A percentile compares a stretch with the other conserved stretches of the same genome.
Evolutionary conservation across 1,140 invertebrate species (phyloP).

Genomic region (Paramacrobiotus metropolitanus): DNA sequence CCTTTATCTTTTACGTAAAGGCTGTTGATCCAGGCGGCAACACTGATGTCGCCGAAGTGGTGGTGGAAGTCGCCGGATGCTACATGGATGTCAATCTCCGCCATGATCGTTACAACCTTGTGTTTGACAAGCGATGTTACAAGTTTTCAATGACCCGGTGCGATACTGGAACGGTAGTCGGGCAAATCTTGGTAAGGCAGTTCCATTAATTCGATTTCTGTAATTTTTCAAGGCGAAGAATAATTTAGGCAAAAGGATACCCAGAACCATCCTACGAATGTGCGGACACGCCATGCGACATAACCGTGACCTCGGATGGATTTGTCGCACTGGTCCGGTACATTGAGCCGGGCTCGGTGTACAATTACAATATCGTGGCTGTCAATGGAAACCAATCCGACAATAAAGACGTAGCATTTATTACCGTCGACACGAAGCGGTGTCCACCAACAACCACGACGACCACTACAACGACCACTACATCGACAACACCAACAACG

Average conservation of each 20-base stretch:
- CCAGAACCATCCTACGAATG: not conserved
- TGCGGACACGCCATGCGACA: not conserved
- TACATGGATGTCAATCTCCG: constrained; percentile 1
- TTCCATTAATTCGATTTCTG: not conserved
- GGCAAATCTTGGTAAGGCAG: not conserved
- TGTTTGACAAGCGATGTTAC: not conserved
- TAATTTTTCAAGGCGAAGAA: not conserved
- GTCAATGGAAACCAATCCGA: not conserved
- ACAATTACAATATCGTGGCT: not conserved
- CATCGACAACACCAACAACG: not conserved
- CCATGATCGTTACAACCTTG: not conserved
- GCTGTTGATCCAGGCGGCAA: not conserved
- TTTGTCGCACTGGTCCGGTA: not conserved
- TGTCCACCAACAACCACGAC: not conserved
- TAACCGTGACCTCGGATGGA: not conserved
- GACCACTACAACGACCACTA: not conserved
- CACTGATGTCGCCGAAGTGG: constrained; percentile 2
- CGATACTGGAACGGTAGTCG: not conserved
- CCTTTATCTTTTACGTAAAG: not conserved
- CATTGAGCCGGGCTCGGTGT: not conserved
- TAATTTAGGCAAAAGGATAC: not conserved
- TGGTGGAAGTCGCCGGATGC: constrained; percentile 1
- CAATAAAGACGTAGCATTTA: not conserved
- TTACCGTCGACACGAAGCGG: not conserved
- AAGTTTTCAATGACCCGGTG: not conserved